A percentile compares a stretch with the other conserved stretches of the same genome.
Evolutionary conservation across 2,113 vertebrate species (phyloP).

Genomic region (Catharus fuscescens): DNA sequence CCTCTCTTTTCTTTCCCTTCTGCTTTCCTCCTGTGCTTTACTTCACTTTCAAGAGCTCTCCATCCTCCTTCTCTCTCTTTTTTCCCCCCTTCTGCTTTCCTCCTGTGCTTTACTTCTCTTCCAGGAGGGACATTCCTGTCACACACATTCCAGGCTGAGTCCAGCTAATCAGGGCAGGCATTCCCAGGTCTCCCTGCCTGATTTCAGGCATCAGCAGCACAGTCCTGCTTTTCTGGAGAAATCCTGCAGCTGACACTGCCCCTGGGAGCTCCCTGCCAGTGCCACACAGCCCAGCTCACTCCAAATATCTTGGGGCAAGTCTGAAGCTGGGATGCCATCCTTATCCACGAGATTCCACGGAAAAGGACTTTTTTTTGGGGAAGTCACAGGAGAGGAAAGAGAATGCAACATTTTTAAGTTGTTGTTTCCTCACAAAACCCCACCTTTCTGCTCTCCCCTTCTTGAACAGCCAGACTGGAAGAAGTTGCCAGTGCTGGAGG

Average conservation of each 20-base stretch:
- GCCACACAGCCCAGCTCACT: background rate
- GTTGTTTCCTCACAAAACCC: background rate
- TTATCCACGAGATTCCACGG: background rate
- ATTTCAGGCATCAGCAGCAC: background rate
- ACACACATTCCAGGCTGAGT: accelerated
- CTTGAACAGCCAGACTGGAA: background rate
- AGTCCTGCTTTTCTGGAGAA: background rate
- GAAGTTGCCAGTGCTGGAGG: background rate
- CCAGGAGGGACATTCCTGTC: background rate
- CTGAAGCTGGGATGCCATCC: background rate
- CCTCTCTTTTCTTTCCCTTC: background rate
- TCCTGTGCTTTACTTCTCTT: background rate
- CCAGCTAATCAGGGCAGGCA: background rate
- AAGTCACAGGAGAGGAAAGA: background rate
- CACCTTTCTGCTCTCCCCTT: background rate
- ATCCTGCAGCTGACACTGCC: background rate
- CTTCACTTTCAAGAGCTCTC: background rate
- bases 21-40: background rate
- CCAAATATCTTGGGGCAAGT: background rate
- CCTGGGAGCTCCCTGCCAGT: accelerated
- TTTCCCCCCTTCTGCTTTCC: background rate
- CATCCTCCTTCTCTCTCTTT: background rate
- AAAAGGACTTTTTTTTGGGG: background rate
- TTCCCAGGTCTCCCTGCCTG: accelerated
- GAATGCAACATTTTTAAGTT: background rate